phyloP scores from a whole-genome alignment of 2,113 vertebrate genomes.

The Oreotragus oreotragus region DNA sequence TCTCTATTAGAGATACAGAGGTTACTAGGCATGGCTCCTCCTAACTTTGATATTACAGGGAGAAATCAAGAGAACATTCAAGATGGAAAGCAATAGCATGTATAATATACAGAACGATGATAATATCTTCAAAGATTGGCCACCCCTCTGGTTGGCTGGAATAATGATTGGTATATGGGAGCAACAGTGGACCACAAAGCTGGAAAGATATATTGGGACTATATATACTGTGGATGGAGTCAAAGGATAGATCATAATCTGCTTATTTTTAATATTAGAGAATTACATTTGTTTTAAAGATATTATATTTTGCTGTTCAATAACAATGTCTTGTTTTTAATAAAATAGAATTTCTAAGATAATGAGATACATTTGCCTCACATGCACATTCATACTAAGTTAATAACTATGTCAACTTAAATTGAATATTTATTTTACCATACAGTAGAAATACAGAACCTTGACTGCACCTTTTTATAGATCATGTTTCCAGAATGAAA shows the following conservation, averaged over 20 bases:
- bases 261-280: background rate
- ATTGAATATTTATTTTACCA: constrained; percentile 17
- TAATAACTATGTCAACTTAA: constrained; percentile 17
- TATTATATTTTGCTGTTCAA: background rate
- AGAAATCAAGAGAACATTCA: background rate
- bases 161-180: background rate
- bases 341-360: constrained; percentile 3
- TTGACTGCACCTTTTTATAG: background rate
- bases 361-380: background rate
- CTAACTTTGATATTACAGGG: background rate
- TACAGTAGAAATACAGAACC: background rate
- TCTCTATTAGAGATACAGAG: background rate
- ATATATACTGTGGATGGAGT: background rate
- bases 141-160: background rate
- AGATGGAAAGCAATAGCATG: background rate
- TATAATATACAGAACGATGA: background rate
- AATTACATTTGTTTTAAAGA: constrained; percentile 17
- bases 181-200: background rate
- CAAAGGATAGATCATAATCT: background rate
- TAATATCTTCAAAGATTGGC: background rate
- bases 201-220: background rate
- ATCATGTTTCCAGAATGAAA: background rate
- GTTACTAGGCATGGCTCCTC: background rate
- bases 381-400: background rate
- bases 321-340: background rate